Conservation (phyloP, 2,113 vertebrate species). For the Elanus axillaris region DNA sequence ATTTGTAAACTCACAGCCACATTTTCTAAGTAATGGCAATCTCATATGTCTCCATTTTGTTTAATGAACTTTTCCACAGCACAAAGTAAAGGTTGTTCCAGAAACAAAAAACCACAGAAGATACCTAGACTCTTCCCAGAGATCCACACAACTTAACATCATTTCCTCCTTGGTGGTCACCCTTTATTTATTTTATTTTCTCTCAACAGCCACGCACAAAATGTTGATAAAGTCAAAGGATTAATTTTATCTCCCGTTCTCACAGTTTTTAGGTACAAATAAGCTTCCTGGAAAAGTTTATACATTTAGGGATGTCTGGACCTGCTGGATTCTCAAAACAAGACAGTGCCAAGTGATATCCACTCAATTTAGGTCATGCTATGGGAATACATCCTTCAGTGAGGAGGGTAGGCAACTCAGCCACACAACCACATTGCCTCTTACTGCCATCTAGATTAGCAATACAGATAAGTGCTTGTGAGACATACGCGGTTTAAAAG, state of each 20-base stretch:
- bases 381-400: not conserved
- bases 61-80: not conserved
- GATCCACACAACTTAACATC: not conserved
- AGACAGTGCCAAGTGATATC: not conserved
- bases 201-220: not conserved
- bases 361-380: not conserved
- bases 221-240: not conserved
- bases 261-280: not conserved
- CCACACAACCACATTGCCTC: not conserved
- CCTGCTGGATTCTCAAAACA: not conserved
- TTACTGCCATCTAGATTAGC: not conserved
- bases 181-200: conserved; percentile 5
- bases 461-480: not conserved
- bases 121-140: not conserved
- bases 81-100: not conserved
- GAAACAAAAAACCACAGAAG: not conserved
- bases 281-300: not conserved
- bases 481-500: not conserved
- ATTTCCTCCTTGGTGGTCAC: not conserved
- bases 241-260: not conserved
- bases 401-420: not conserved
- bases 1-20: not conserved
- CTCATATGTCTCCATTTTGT: not conserved
- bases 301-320: not conserved
- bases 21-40: not conserved